Base-by-base conservation (phyloP, 2,797 vertebrate species). In the Fundulus diaphanus region DNA sequence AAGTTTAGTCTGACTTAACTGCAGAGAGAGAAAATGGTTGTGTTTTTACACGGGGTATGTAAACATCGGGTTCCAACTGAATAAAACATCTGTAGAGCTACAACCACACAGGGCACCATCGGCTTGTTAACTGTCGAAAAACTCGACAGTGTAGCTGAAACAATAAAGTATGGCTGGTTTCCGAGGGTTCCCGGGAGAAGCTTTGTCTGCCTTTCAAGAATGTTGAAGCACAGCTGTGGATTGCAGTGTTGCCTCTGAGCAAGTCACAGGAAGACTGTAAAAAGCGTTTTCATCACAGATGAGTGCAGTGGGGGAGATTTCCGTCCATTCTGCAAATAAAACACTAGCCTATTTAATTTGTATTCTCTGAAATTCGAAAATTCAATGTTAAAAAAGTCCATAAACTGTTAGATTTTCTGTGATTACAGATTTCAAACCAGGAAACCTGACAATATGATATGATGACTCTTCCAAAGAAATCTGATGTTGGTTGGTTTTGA, bases 401-500 rank as follows among this genome's bases (percentile, higher is more conserved):
- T 57, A 7, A 57, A n/a, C 22, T 29, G 54, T 57, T 57, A 18
- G 29, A 31, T 52, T 24, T 12, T 29, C 6, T 51, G 31, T 61
- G 75, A 80, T 82, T 86, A 70, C 49, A 78, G 42, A 81, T 75
- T 74, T 73, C 79, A 44, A 82, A 80, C 44, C 59, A 31, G 77
- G 69, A 59, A 70, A 57, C 77, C 76, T 77, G 68, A 84, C 72
- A 76, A 78, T 69, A 49, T 75, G 73, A 40, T 16, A n/a, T 65
- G 37, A 9, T 42, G 3, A 18, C 20, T 63, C 33, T 70, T 88
- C 84, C 74, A 81, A 77, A 85, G 74, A 79, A 85, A 82, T 86
- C 66, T 67, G 75, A 88, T 90, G 78, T 81, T 37, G 72, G 72
- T 52, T 82, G 79, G 72, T 84, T 86, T 84, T 40, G 1, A 2